phyloP scores from a whole-genome alignment of 2,797 vertebrate genomes.

The Tamandua tetradactyla region DNA sequence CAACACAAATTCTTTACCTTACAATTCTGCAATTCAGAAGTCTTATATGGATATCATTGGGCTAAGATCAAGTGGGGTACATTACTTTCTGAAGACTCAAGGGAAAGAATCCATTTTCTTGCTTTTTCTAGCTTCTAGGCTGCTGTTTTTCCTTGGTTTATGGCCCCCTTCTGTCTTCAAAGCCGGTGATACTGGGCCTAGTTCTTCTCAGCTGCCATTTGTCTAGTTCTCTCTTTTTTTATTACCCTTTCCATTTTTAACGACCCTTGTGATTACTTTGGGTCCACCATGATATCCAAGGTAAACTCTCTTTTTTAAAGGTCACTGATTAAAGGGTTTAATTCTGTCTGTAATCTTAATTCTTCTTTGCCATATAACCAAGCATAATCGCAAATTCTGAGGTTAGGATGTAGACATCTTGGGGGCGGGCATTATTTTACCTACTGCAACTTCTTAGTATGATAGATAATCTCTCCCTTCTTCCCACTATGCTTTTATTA shows the following conservation, averaged over 20 bases:
- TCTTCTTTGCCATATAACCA: neutral
- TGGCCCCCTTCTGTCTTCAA: neutral
- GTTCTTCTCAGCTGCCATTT: neutral
- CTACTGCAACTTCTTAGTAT: neutral
- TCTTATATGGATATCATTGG: no score
- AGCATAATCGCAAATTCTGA: neutral
- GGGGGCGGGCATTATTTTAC: neutral
- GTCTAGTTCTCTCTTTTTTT: neutral
- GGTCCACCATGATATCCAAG: neutral
- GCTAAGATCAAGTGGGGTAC: no score
- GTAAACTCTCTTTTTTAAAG: neutral
- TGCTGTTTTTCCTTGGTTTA: neutral
- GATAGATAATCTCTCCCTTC: neutral
- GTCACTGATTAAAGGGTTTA: neutral
- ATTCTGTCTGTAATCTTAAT: neutral
- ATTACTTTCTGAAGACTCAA: no score
- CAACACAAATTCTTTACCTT: no score
- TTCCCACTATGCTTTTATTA: neutral
- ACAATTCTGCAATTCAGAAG: no score
- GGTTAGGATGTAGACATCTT: neutral
- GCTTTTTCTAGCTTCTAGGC: neutral
- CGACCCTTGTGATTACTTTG: neutral
- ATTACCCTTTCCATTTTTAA: neutral
- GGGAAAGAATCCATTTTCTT: neutral
- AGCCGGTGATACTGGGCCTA: neutral